phyloP scores from a whole-genome alignment of 2,888 invertebrate species.

The Dichetophora obliterata region DNA sequence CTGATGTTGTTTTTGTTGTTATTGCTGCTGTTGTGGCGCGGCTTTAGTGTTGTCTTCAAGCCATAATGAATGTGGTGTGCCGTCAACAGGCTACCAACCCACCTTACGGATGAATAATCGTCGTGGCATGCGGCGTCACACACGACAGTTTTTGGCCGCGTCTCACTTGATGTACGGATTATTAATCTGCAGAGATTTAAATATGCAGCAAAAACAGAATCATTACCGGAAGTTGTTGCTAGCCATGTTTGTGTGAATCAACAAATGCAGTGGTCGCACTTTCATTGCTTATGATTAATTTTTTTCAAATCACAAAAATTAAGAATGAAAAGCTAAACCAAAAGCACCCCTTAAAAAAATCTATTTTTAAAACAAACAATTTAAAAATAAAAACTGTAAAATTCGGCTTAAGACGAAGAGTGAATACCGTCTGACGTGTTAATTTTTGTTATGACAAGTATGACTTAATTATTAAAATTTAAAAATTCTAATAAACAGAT shows the following conservation, averaged over 20 bases:
- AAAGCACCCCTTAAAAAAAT: too few relatives aligned
- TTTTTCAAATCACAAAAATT: background rate
- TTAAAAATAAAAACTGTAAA: too few relatives aligned
- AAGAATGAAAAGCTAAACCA: too few relatives aligned
- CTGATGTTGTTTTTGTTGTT: conserved; percentile 8
- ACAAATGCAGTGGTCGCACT: background rate
- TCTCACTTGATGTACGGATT: conserved; percentile 18
- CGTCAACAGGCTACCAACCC: background rate
- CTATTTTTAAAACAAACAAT: too few relatives aligned
- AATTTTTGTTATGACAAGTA: too few relatives aligned
- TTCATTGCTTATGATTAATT: background rate
- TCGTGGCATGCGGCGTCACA: conserved; percentile 38
- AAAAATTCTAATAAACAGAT: too few relatives aligned
- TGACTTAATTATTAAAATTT: too few relatives aligned
- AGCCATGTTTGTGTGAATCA: background rate
- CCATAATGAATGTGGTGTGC: background rate
- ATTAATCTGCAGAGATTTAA: conserved; percentile 1
- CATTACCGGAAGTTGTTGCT: background rate
- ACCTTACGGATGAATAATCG: conserved; percentile 36
- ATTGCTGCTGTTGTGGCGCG: background rate
- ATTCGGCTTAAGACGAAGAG: too few relatives aligned
- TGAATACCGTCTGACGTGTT: too few relatives aligned
- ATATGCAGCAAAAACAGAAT: background rate
- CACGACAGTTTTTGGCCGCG: conserved; percentile 23
- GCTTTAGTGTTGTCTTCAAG: background rate